Base-by-base conservation (phyloP, 2,888 invertebrate species). In the Tenthredo livida region DNA sequence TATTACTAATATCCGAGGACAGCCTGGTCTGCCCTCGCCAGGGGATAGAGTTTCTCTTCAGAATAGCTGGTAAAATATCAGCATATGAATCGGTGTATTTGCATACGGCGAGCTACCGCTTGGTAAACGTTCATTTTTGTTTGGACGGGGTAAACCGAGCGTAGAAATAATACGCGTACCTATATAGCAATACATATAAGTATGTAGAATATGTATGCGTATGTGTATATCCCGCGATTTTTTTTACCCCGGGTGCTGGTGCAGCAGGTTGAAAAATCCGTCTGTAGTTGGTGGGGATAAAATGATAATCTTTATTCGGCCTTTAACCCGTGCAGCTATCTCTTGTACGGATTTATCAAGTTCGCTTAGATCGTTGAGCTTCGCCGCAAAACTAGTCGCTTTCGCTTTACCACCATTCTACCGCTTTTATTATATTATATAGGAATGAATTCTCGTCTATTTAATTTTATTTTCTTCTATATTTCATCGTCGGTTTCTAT, bases 1-100 rank as follows among this genome's bases (percentile, higher is more conserved):
- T 73, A 73, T 73, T 73, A 73, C 43, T 43, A 73, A 73, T 73
- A 73, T 67, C 67, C 67, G 67, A 67, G 33, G 67, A 67, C 29
- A 67, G 67, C 6, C 17, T 29, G 29, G 25, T 6, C 54, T n/a
- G n/a, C 7, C 54, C 54, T 54, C 54, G 33, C 67, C 33, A 4
- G 61, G 61, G 61, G 21, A 25, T 25, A 33, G 33, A 67, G 25
- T 67, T 33, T 33, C 67, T 67, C 67, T 67, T 33, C 25, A 12
- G 67, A 33, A 67, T 67, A 29, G 29, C 67, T 67, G 73, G 73
- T 43, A 12, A 73, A 73, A 73, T 73, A 21, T 40, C 73, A 17
- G 73, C 73, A 73, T 73, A 73, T 40, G 73, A 73, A 73, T 73
- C 43, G 73, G 43, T n/a, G 21, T 73, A 73, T 73, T 73, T 73